These are phyloP conservation scores for Folsomia candida DNA, from an alignment of 2,888 invertebrate species.

Conservation along the genomic window DNA sequence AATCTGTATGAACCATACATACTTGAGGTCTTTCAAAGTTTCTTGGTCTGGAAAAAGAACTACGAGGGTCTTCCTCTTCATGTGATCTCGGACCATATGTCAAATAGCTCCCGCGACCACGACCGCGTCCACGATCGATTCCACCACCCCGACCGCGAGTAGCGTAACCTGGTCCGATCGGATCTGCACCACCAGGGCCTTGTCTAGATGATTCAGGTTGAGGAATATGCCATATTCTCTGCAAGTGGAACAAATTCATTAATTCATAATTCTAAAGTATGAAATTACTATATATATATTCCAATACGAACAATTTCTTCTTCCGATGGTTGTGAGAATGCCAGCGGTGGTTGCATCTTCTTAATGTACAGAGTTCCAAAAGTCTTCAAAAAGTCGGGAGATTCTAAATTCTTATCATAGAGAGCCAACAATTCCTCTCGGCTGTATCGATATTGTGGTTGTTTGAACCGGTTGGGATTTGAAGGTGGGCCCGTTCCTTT, in stretches of 20 bases:
- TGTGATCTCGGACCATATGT: constrained; percentile 44
- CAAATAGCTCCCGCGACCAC: constrained; percentile 55
- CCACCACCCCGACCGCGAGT: constrained; percentile 52
- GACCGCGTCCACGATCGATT: constrained; percentile 51
- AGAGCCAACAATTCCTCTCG: constrained; percentile 94
- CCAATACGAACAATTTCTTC: constrained; percentile 64
- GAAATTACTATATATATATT: constrained; percentile 28
- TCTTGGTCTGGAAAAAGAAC: constrained; percentile 46
- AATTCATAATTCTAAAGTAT: constrained; percentile 44
- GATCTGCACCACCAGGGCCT: constrained; percentile 51
- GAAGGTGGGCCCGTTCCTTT: constrained; percentile 17
- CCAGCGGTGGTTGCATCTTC: constrained; percentile 70
- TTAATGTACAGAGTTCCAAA: constrained; percentile 67
- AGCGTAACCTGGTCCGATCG: constrained; percentile 53
- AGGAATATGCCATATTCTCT: constrained; percentile 60
- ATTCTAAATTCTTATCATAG: constrained; percentile 64
- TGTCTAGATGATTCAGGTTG: constrained; percentile 50
- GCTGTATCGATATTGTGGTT: constrained; percentile 82
- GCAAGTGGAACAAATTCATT: constrained; percentile 43
- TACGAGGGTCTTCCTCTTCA: constrained; percentile 46
- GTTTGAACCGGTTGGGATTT: constrained; percentile 57
- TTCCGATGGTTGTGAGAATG: constrained; percentile 66
- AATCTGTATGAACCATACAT: no score
- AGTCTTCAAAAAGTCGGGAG: constrained; percentile 63
- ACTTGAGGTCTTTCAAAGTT: constrained; percentile 50